phyloP scores from a whole-genome alignment of 2,113 vertebrate genomes.

The Nannobrachium achirus region DNA sequence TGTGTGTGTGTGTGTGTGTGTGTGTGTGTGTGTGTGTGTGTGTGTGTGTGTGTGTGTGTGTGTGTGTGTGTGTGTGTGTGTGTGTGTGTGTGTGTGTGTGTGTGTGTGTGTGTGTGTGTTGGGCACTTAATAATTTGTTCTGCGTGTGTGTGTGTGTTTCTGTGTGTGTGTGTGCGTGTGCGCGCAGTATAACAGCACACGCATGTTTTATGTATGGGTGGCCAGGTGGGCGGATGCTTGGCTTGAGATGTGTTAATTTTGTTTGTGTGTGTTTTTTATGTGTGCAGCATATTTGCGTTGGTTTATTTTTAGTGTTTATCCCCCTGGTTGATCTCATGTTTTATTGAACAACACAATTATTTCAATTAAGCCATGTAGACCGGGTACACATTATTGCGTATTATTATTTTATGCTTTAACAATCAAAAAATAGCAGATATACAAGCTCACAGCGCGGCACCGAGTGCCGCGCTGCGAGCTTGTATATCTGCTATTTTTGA shows the following conservation, averaged over 20 bases:
- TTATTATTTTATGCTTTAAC: too few relatives aligned
- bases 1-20: constrained; percentile 10
- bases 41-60: constrained; percentile 18
- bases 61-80: constrained; percentile 29
- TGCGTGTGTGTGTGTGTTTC: constrained; percentile 28
- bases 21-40: constrained; percentile 26
- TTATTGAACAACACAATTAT: constrained; percentile 21
- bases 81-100: background rate
- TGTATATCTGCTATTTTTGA: too few relatives aligned
- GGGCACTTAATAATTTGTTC: constrained; percentile 33
- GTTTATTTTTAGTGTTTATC: constrained; percentile 36
- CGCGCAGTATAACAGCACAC: background rate
- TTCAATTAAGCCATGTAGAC: too few relatives aligned
- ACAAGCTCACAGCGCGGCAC: too few relatives aligned
- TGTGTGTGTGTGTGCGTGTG: constrained; percentile 30
- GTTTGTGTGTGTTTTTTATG: background rate
- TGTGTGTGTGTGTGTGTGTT: background rate
- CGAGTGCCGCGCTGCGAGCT: too few relatives aligned
- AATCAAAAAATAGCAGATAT: too few relatives aligned
- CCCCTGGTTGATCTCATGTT: constrained; percentile 8
- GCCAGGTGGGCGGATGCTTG: constrained; percentile 53
- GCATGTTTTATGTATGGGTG: constrained; percentile 44
- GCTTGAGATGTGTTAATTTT: constrained; percentile 31
- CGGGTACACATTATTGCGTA: too few relatives aligned
- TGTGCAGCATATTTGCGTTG: background rate